Base-by-base conservation (phyloP, 2,888 invertebrate species). In the Sycophila texana region DNA sequence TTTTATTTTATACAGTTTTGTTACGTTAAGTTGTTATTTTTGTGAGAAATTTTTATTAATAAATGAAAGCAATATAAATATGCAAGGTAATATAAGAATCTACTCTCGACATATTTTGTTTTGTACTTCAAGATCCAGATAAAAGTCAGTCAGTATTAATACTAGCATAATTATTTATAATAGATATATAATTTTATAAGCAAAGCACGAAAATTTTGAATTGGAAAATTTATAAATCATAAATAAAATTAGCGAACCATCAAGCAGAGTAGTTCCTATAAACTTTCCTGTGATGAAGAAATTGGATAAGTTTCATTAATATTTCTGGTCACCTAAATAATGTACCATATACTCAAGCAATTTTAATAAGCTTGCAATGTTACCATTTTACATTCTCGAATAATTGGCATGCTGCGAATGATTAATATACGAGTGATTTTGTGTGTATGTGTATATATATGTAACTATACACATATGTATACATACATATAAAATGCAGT, bases 1-100 rank as follows among this genome's bases (percentile, higher is more conserved):
- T 26, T 83, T 78, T 82, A 77, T 51, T 63, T 77, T 68, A 74
- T 80, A 81, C 47, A 30, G 57, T 75, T 73, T 14, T 74, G 79
- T 53, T 74, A 71, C 49, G 55, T 39, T 72, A 72, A 65, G 53
- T 16, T 57, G 63, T 65, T 61, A 76, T 53, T 16, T 74, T 12
- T 77, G 49, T 66, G 26, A n/a, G 63, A 71, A 63, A 47, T 2
- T 73, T 71, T 70, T n/a, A 51, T 67, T 70, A 47, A 18, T 53
- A 20, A 57, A 68, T 18, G 61, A 55, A 74, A 79, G 74, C 70
- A 74, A 79, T 79, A 74, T 61, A 53, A 78, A 61, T 74, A 5
- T 71, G 71, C 14, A 66, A 77, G 60, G 39, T 79, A 58, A 57
- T 47, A 79, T 39, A 70, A 58, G 74, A 58, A 79, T 55, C 72